phyloP scores from a whole-genome alignment of 2,797 vertebrate genomes.

The Falco concolor region DNA sequence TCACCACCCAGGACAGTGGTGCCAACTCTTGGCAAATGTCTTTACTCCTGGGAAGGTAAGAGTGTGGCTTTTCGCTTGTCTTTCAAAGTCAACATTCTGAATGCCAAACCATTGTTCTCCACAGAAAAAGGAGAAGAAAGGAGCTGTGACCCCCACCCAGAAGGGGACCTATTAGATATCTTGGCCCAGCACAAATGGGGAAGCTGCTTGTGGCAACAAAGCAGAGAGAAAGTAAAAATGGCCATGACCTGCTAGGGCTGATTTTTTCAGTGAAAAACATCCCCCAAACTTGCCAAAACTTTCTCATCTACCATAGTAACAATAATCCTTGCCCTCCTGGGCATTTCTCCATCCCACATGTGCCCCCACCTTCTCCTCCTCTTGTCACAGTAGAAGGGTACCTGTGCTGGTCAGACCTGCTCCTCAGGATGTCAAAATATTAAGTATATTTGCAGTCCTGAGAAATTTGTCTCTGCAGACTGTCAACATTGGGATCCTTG shows the following conservation, averaged over 20 bases:
- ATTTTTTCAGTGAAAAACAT: neutral
- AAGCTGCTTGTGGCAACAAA: neutral
- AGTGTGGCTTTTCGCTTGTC: neutral
- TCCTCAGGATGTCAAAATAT: neutral
- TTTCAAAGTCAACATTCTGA: neutral
- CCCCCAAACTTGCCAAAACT: neutral
- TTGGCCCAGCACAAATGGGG: neutral
- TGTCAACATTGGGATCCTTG: neutral
- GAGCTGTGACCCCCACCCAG: neutral
- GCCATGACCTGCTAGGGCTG: neutral
- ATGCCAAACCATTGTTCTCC: neutral
- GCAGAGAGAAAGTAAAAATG: neutral
- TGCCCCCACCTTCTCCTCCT: neutral
- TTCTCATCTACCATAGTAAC: neutral
- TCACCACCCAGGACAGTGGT: neutral
- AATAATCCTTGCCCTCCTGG: neutral
- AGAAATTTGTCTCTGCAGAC: neutral
- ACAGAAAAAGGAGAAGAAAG: neutral
- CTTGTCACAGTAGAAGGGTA: neutral
- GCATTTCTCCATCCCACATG: neutral
- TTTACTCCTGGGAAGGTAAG: neutral
- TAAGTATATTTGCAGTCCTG: neutral
- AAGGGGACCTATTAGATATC: neutral
- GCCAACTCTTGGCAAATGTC: neutral
- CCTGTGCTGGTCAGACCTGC: neutral